Percentiles rank a stretch among this genome's conserved stretches.
Conservation (phyloP, 2,113 vertebrate species). For the Ivindomyrus marchei region DNA sequence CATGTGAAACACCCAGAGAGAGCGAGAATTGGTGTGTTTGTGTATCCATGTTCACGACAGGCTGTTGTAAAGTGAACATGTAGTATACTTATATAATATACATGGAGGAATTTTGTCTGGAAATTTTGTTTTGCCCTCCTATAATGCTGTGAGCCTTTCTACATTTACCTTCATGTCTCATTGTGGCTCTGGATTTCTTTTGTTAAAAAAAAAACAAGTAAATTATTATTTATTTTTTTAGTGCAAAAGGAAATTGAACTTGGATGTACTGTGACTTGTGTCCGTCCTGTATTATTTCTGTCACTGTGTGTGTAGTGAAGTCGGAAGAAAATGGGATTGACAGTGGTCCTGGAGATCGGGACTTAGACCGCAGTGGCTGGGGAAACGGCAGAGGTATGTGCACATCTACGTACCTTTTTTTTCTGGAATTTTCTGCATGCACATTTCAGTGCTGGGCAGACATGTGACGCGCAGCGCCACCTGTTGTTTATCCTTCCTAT, state of each 20-base stretch:
- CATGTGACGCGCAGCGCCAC: background rate
- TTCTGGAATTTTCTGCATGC: background rate
- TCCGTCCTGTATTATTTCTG: background rate
- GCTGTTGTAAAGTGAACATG: background rate
- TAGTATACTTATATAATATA: background rate
- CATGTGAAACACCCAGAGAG: too few relatives aligned
- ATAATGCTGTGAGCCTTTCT: background rate
- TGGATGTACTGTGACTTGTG: background rate
- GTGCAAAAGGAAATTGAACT: background rate
- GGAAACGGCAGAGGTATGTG: constrained; percentile 63
- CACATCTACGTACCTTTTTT: background rate
- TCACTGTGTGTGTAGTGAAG: constrained; percentile 58
- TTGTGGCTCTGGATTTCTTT: background rate
- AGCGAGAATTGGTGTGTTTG: too few relatives aligned
- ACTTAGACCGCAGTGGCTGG: constrained; percentile 75
- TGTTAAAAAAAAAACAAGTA: background rate
- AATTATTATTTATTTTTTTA: background rate
- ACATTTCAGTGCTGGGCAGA: background rate
- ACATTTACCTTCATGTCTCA: background rate
- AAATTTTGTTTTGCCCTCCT: background rate
- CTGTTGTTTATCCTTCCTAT: background rate
- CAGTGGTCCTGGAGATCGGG: constrained; percentile 68
- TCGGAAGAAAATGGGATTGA: constrained; percentile 89
- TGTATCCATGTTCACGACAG: background rate
- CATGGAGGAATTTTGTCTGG: background rate